Evolutionary conservation across 2,113 vertebrate species (phyloP).

Genomic region (Ammospiza caudacuta): DNA sequence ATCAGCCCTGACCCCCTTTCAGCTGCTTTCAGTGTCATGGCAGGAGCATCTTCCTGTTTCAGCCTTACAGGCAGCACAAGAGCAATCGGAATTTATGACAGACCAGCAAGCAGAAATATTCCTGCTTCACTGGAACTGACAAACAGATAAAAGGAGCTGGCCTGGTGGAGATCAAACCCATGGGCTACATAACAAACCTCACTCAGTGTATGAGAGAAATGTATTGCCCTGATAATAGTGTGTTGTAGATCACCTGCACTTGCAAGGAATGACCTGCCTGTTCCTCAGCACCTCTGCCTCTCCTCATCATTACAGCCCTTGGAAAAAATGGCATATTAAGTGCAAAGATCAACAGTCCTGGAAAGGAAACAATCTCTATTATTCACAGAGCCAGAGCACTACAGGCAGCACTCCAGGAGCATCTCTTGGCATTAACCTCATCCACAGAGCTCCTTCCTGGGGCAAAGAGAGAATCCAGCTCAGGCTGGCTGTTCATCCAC

Average conservation of each 20-base stretch:
- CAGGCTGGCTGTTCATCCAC: background rate
- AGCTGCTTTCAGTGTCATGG: background rate
- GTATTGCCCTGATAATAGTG: background rate
- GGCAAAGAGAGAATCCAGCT: background rate
- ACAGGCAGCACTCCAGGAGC: background rate
- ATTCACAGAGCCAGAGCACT: background rate
- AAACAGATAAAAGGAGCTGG: constrained; percentile 10
- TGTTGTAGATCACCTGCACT: background rate
- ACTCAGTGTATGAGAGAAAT: background rate
- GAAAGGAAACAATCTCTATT: background rate
- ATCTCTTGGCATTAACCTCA: background rate
- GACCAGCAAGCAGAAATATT: constrained; percentile 18
- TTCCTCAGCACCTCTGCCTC: constrained; percentile 22
- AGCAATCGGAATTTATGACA: background rate
- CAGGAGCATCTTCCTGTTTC: background rate
- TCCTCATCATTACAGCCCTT: constrained; percentile 14
- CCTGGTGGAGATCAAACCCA: constrained; percentile 33
- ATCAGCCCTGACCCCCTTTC: background rate
- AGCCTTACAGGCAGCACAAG: background rate
- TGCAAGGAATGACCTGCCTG: constrained; percentile 26
- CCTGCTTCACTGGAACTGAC: constrained; percentile 30
- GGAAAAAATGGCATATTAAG: constrained; percentile 27
- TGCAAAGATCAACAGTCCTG: background rate
- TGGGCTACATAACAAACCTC: background rate
- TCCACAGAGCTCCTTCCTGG: background rate